phyloP scores from a whole-genome alignment of 2,888 invertebrate species.

The Cataglyphis cursor region DNA sequence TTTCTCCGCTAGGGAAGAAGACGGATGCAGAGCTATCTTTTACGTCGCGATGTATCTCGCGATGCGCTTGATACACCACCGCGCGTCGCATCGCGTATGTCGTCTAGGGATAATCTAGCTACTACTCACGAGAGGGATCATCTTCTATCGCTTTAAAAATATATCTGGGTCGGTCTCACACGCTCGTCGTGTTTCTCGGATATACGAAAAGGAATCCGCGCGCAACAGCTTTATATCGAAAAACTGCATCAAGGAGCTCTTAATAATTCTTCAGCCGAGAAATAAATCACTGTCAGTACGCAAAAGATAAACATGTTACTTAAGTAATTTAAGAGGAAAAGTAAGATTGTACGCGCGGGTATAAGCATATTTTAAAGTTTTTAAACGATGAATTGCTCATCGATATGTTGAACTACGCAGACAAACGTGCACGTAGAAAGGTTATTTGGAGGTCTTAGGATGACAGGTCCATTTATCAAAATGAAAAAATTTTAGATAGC shows the following conservation, averaged over 20 bases:
- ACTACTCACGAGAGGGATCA: conserved; percentile 46
- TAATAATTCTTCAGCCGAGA: conserved; percentile 31
- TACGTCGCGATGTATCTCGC: background rate
- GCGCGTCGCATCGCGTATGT: conserved; percentile 27
- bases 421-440: background rate
- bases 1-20: background rate
- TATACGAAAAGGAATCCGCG: conserved; percentile 16
- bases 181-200: conserved; percentile 13
- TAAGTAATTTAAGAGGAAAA: conserved; percentile 8
- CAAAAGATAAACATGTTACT: conserved; percentile 21
- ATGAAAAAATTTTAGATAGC: conserved; percentile 21
- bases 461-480: conserved; percentile 17
- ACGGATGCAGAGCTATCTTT: conserved; percentile 8
- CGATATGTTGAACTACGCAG: background rate
- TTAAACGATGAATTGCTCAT: conserved; percentile 40
- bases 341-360: background rate
- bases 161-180: conserved; percentile 45
- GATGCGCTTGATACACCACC: conserved; percentile 23
- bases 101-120: conserved; percentile 51
- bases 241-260: background rate
- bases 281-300: conserved; percentile 45
- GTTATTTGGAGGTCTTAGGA: background rate
- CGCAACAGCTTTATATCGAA: conserved; percentile 18
- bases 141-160: conserved; percentile 54
- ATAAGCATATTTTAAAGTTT: conserved; percentile 34